phyloP scores from a whole-genome alignment of 2,113 vertebrate genomes.

The Aegotheles bennettii region DNA sequence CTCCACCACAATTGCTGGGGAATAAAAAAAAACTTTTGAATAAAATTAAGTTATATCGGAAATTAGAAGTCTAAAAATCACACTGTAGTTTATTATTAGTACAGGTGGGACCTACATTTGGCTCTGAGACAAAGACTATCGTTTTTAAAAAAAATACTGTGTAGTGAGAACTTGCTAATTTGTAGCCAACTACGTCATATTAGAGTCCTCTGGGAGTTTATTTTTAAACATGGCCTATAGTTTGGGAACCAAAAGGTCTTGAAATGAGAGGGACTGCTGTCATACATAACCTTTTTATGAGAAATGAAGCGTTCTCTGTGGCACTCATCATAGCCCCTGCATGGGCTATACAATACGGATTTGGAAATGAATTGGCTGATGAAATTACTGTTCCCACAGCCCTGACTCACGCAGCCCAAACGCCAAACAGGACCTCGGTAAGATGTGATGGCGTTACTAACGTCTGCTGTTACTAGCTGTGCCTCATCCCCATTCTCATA shows the following conservation, averaged over 20 bases:
- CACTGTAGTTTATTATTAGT: neutral
- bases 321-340: neutral
- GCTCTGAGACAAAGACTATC: neutral
- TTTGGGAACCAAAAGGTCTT: neutral
- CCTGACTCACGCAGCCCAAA: neutral
- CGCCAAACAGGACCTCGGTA: neutral
- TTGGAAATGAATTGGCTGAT: neutral
- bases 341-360: fast-evolving
- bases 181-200: neutral
- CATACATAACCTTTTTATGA: neutral
- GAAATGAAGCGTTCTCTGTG: neutral
- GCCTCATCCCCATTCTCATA: fast-evolving
- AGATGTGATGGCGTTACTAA: neutral
- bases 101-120: neutral
- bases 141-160: neutral
- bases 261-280: neutral
- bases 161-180: neutral
- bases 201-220: neutral
- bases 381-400: neutral
- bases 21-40: neutral
- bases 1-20: neutral
- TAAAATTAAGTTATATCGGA: neutral
- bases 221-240: neutral
- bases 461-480: neutral
- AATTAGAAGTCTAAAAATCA: neutral